Conservation (phyloP, 2,888 invertebrate species). For the Galerucella calmariensis region DNA sequence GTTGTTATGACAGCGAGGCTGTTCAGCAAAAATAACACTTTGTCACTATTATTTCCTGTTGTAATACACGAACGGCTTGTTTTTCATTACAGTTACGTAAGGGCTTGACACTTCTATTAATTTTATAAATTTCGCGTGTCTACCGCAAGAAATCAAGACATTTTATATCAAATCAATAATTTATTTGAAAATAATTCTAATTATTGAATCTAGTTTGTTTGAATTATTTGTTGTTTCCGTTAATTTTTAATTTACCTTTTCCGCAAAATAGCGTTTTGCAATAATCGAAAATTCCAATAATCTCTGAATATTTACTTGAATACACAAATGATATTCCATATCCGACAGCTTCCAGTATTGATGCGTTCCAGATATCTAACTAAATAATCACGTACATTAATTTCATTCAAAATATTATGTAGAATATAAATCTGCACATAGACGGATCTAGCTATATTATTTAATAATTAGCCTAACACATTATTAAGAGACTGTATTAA, state of each 20-base stretch:
- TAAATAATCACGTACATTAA: not conserved
- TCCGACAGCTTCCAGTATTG: conserved; percentile 1
- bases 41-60: conserved; percentile 59
- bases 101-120: conserved; percentile 40
- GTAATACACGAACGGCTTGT: conserved; percentile 35
- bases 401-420: not conserved
- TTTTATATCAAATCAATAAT: not conserved
- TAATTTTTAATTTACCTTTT: too few species aligned
- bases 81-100: conserved; percentile 40
- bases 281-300: too few species aligned
- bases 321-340: not conserved
- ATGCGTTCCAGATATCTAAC: not conserved
- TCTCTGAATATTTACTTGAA: not conserved
- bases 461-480: not conserved
- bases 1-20: conserved; percentile 58
- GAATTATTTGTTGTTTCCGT: too few species aligned
- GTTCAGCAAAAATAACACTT: conserved; percentile 59
- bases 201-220: too few species aligned
- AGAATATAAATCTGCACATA: not conserved
- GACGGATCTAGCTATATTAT: not conserved
- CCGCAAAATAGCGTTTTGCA: too few species aligned
- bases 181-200: not conserved
- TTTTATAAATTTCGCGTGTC: conserved; percentile 26
- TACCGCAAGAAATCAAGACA: not conserved
- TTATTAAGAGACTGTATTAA: too few species aligned